These are phyloP conservation scores for Scomber scombrus DNA, from an alignment of 2,113 vertebrate species.

Conservation along the genomic window DNA sequence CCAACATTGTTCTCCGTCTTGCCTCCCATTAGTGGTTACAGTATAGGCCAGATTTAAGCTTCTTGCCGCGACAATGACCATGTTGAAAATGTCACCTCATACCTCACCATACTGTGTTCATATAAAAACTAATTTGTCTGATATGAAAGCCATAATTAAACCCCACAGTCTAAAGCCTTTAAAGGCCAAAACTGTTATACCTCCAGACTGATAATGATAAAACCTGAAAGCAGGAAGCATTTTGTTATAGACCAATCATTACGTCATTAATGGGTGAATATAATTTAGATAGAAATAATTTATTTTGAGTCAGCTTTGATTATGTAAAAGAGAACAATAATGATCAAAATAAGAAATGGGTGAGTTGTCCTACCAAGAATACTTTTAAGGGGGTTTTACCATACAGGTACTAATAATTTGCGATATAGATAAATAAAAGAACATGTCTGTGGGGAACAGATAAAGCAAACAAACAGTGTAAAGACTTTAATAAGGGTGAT, in stretches of 20 bases:
- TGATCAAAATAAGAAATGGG: not conserved
- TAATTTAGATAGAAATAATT: not conserved
- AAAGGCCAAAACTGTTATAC: conserved; percentile 3
- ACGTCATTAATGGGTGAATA: not conserved
- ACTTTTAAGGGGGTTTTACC: not conserved
- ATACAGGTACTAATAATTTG: not conserved
- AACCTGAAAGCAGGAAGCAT: too few relatives aligned
- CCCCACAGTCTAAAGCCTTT: not conserved
- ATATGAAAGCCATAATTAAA: not conserved
- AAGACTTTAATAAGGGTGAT: not conserved
- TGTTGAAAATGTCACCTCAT: not conserved
- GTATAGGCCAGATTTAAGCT: not conserved
- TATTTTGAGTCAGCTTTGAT: not conserved
- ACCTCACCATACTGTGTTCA: not conserved
- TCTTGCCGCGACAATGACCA: not conserved
- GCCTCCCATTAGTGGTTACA: not conserved
- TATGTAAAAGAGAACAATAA: not conserved
- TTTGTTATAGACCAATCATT: not conserved
- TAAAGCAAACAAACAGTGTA: not conserved
- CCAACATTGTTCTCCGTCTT: not conserved
- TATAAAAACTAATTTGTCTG: not conserved
- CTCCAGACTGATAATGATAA: not conserved
- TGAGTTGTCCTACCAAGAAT: not conserved
- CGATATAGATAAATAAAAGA: not conserved
- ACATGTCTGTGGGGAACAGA: not conserved